phyloP scores from a whole-genome alignment of 1,140 invertebrate genomes.

The Ostrea denselamellosa region DNA sequence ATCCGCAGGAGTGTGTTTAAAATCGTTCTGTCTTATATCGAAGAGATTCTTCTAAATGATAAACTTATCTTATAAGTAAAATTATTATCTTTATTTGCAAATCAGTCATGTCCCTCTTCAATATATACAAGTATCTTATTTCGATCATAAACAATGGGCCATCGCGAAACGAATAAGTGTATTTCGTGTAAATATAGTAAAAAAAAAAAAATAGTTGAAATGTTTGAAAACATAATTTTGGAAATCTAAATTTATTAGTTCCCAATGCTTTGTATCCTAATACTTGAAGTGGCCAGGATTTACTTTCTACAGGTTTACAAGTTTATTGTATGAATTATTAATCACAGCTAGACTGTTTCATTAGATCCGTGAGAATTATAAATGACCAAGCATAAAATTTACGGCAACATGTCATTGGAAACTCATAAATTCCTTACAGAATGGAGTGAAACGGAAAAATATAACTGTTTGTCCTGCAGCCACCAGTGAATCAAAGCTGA shows the following conservation, averaged over 20 bases:
- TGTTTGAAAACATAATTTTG: too few species aligned
- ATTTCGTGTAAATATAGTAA: too few species aligned
- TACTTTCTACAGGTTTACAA: background rate
- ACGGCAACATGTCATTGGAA: background rate
- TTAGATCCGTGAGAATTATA: slow-evolving; percentile 32
- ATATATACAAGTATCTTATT: too few species aligned
- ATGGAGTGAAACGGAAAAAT: slow-evolving; percentile 24
- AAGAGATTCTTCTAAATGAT: too few species aligned
- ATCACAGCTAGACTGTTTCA: slow-evolving; percentile 6
- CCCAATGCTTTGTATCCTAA: background rate
- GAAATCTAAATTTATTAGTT: background rate
- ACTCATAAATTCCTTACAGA: slow-evolving; percentile 16
- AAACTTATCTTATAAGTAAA: too few species aligned
- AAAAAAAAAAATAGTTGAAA: too few species aligned
- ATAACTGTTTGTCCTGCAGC: background rate
- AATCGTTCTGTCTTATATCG: too few species aligned
- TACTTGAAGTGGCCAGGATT: background rate
- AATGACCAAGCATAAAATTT: slow-evolving; percentile 25
- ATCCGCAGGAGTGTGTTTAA: too few species aligned
- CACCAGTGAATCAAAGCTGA: background rate
- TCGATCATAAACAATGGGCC: too few species aligned
- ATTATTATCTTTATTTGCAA: too few species aligned
- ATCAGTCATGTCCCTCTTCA: too few species aligned
- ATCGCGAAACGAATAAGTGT: too few species aligned
- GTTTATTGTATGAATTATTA: background rate